Evolutionary conservation across 2,113 vertebrate genomes (phyloP), one percentile per base, ranked within the genome.

Genomic region (Telmatochromis sp.): DNA sequence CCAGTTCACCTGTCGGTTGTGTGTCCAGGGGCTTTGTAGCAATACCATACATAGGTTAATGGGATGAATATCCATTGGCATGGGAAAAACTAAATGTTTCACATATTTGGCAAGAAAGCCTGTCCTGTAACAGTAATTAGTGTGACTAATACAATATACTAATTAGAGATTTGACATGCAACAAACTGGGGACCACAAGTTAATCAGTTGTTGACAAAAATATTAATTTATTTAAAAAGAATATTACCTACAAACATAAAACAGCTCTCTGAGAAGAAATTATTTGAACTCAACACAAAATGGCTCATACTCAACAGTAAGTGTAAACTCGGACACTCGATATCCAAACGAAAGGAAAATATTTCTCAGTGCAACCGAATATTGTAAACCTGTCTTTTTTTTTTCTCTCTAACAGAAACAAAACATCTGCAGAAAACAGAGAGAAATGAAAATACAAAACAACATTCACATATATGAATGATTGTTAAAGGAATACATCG

Each of bases 141-240:
- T 28, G 70, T 75, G 70, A 75, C n/a, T 68, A 42, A 42, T 17
- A 75, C 23, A 19, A 31, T 49, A 49, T 12, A 75, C 9, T 49
- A 31, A 31, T 19, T 8, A 12, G 2, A 49, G 2, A 75, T 31
- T 49, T 49, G 10, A 75, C 14, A 75, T 19, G 26, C 73, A 78
- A 78, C 45, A 51, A 78, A 79, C 21, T 11, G 90, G 6, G 23
- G 85, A 90, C 4, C 51, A 91, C 75, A 81, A 73, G 13, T 26
- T 60, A 90, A 45, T 83, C 83, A 53, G 26, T 49, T 19, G 19
- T 80, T 82, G 80, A 84, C 83, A 89, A 92, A 93, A 93, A 91
- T 91, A 93, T 80, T 31, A 1, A 81, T 94, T 93, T 94, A 93
- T 92, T 93, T 87, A 86, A 91, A 93, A 90, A 91, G 84, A 91